A percentile compares a stretch with the other conserved stretches of the same genome.
Evolutionary conservation across 2,113 vertebrate species (phyloP).

Genomic region (Neotragus pygmaeus): DNA sequence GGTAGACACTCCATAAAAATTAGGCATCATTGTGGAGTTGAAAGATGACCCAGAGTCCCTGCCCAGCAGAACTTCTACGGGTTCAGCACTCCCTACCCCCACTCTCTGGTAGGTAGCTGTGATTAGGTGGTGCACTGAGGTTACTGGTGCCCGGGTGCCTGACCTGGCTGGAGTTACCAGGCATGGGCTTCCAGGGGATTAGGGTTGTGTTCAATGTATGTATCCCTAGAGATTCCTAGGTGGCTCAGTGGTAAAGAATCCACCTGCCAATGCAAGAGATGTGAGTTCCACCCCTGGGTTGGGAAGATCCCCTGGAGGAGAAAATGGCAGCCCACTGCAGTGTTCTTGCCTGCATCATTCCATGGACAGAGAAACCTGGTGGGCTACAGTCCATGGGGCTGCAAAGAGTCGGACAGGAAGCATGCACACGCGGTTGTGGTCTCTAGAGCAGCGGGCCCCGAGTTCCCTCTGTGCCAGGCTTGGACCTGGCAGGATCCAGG

Average conservation of each 20-base stretch:
- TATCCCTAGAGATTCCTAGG: not conserved
- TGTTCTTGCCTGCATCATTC: not conserved
- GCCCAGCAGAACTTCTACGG: not conserved
- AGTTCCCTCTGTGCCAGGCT: not conserved
- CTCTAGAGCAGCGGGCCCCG: too few relatives aligned
- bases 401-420: not conserved
- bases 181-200: not conserved
- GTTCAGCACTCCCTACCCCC: rapidly evolving
- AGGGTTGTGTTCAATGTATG: not conserved
- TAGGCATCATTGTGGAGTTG: not conserved
- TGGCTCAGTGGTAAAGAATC: not conserved
- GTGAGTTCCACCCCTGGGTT: not conserved
- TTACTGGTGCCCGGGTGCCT: not conserved
- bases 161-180: not conserved
- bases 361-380: not conserved
- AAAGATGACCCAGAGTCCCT: not conserved
- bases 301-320: not conserved
- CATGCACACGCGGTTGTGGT: not conserved
- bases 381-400: not conserved
- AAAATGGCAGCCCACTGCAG: not conserved
- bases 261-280: not conserved
- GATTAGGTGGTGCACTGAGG: not conserved
- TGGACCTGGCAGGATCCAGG: not conserved
- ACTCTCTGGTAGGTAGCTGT: not conserved
- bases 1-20: not conserved